phyloP scores from a whole-genome alignment of 2,113 vertebrate species.

The Lepus timidus region DNA sequence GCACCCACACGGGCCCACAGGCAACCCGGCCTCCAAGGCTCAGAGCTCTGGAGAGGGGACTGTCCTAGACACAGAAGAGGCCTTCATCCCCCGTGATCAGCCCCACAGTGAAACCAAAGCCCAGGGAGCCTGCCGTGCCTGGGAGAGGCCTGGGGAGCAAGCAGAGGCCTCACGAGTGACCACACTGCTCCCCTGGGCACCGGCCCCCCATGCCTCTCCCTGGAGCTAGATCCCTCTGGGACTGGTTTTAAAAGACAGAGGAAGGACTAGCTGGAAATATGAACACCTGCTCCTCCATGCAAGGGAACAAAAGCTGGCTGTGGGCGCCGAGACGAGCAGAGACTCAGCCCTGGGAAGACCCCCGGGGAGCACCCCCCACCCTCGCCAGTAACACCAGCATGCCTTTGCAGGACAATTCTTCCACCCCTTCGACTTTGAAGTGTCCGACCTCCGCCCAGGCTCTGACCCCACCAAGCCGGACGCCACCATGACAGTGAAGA shows the following conservation, averaged over 20 bases:
- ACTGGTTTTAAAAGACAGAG: background rate
- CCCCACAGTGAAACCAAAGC: background rate
- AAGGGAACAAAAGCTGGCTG: background rate
- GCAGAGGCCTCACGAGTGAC: background rate
- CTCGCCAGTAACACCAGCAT: background rate
- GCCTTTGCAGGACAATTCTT: conserved; percentile 92
- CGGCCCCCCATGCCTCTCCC: background rate
- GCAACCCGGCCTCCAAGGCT: background rate
- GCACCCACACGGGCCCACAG: background rate
- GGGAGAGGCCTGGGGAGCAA: background rate
- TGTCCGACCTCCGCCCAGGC: conserved; percentile 87
- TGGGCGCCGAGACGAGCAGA: background rate
- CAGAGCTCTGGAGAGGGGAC: background rate
- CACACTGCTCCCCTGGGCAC: background rate
- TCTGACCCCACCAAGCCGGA: conserved; percentile 89
- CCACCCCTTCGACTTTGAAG: conserved; percentile 89
- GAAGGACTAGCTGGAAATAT: background rate
- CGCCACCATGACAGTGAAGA: conserved; percentile 92
- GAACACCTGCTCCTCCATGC: background rate
- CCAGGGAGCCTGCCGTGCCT: background rate
- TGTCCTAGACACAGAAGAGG: background rate
- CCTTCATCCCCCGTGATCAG: too few species aligned
- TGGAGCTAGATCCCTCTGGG: background rate
- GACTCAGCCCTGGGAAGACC: background rate
- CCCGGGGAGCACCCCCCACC: background rate